Evolutionary conservation across 1,140 invertebrate genomes (phyloP).

Genomic region (Rhizoglyphus robini): DNA sequence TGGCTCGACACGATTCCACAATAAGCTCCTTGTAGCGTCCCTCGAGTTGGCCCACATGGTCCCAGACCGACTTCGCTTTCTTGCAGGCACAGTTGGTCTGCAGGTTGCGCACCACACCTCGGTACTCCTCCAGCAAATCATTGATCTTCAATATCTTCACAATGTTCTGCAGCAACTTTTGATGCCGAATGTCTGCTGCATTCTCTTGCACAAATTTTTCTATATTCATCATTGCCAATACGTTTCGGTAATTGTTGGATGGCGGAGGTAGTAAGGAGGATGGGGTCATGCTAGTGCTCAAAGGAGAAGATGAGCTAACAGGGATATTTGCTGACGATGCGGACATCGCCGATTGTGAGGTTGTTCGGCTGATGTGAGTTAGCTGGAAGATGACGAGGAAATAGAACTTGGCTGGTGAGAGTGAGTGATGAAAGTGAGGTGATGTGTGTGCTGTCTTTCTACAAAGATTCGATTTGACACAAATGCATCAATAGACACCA

Average conservation of each 20-base stretch:
- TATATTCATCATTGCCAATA: background rate
- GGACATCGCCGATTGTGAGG: too few relatives aligned
- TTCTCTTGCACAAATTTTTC: conserved; percentile 1
- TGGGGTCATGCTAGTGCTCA: background rate
- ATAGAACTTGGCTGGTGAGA: background rate
- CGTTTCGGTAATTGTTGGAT: background rate
- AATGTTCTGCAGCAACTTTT: conserved; percentile 6
- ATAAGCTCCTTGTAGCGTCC: conserved; percentile 5
- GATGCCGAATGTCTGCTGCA: background rate
- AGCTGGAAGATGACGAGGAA: background rate
- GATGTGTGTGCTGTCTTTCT: too few relatives aligned
- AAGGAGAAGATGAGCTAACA: background rate
- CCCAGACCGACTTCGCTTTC: background rate
- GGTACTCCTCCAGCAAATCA: conserved; percentile 11
- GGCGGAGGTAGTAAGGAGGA: background rate
- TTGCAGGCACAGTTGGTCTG: background rate
- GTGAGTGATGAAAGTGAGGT: too few relatives aligned
- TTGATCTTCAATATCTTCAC: conserved; percentile 11
- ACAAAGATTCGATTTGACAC: too few relatives aligned
- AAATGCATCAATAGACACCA: too few relatives aligned
- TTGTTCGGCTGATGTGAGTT: background rate
- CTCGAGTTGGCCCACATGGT: background rate
- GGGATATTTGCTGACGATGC: too few relatives aligned
- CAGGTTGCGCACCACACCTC: background rate
- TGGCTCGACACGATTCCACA: background rate